Evolutionary conservation across 1,140 invertebrate genomes (phyloP).

Genomic region (Homarus americanus): DNA sequence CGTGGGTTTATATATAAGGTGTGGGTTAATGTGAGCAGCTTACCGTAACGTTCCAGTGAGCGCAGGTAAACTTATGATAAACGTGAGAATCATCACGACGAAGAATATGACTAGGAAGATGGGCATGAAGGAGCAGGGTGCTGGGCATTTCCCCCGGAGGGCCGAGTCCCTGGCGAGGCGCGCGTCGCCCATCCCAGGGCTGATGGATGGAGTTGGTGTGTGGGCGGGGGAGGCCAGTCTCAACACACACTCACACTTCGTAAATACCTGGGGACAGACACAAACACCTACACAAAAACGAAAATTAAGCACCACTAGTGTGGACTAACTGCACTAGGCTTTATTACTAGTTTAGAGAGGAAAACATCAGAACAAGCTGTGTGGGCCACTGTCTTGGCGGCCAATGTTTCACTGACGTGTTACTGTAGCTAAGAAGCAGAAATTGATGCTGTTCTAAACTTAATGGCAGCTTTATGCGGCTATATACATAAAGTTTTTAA

Average conservation of each 20-base stretch:
- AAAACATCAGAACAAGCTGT: no score
- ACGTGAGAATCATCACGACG: conserved; percentile 86
- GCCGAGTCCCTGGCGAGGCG: conserved; percentile 78
- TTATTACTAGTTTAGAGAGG: no score
- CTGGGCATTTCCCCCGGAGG: conserved; percentile 83
- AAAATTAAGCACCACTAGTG: no score
- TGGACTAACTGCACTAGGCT: no score
- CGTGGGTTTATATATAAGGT: no score
- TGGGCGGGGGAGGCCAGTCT: conserved; percentile 17
- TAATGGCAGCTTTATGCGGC: no score
- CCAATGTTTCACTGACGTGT: no score
- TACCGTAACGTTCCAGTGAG: conserved; percentile 87
- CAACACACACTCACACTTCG: conserved; percentile 62
- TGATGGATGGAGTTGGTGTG: neutral
- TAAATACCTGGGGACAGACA: conserved; percentile 57
- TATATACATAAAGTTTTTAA: no score
- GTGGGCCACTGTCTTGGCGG: no score
- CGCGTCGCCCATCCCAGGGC: neutral
- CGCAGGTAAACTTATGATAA: conserved; percentile 87
- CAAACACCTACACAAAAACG: neutral
- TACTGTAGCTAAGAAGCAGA: no score
- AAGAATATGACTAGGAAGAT: conserved; percentile 85
- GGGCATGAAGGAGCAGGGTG: conserved; percentile 83
- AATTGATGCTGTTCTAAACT: no score
- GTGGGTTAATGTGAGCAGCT: no score